Conservation (phyloP, 2,797 vertebrate species). For the Tragopan temminckii region DNA sequence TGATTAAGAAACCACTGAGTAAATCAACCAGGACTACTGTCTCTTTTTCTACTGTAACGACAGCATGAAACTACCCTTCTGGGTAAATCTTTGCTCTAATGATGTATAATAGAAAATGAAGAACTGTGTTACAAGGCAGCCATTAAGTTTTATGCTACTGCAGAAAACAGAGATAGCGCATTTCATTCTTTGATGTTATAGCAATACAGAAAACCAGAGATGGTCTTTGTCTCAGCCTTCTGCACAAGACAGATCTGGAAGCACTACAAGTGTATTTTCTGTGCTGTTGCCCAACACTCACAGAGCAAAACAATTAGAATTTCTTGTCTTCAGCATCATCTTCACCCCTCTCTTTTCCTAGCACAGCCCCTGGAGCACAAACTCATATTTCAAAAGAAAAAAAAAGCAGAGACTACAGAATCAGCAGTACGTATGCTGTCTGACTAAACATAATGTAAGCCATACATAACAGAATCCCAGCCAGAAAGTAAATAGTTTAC, state of each 20-base stretch:
- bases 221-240: neutral
- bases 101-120: neutral
- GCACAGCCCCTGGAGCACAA: neutral
- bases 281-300: neutral
- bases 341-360: neutral
- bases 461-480: neutral
- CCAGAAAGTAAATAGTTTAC: constrained; percentile 37
- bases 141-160: neutral
- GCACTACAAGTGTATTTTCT: neutral
- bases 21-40: neutral
- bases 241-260: neutral
- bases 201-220: neutral
- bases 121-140: neutral
- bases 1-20: neutral
- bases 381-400: neutral
- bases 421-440: neutral
- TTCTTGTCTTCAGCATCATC: neutral
- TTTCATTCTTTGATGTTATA: neutral
- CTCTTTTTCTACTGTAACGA: neutral
- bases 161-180: neutral
- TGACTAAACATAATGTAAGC: neutral
- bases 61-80: neutral
- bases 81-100: neutral
- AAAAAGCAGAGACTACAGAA: neutral
- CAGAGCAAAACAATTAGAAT: neutral